Evolutionary conservation across 92 coral and sea anemone species (phyloP).

Genomic region (Epizoanthus ramosus): DNA sequence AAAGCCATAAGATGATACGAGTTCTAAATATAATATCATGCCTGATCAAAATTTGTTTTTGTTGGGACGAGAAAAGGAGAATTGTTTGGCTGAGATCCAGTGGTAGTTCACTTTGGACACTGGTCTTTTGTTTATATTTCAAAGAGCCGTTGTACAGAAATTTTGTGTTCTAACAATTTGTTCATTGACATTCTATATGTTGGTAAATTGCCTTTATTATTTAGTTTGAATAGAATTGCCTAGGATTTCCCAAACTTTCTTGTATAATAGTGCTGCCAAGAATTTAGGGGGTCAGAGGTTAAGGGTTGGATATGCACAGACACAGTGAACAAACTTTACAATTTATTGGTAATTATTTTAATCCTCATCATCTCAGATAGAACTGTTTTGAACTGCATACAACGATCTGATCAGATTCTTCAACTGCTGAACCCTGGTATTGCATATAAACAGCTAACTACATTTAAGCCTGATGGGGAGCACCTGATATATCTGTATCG

Average conservation of each 20-base stretch:
- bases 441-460: too few species aligned
- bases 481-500: too few species aligned
- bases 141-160: neutral
- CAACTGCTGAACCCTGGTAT: too few species aligned
- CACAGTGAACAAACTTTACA: too few species aligned
- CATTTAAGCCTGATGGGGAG: too few species aligned
- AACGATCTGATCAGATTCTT: too few species aligned
- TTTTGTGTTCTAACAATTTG: too few species aligned
- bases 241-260: neutral
- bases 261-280: neutral
- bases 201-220: neutral
- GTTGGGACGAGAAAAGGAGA: neutral
- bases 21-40: neutral
- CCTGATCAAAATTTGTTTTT: neutral
- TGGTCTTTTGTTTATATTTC: neutral
- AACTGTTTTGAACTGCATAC: too few species aligned
- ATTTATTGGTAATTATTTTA: too few species aligned
- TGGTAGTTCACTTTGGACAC: too few species aligned
- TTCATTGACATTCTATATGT: neutral
- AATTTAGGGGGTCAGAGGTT: conserved; percentile 2
- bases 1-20: neutral
- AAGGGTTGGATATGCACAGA: neutral
- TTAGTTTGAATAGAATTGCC: neutral
- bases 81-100: neutral
- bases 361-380: too few species aligned